Percentiles rank a stretch among this genome's conserved stretches.
These are phyloP conservation scores for Conus ventricosus DNA, from an alignment of 1,140 invertebrate species.

Conservation along the genomic window DNA sequence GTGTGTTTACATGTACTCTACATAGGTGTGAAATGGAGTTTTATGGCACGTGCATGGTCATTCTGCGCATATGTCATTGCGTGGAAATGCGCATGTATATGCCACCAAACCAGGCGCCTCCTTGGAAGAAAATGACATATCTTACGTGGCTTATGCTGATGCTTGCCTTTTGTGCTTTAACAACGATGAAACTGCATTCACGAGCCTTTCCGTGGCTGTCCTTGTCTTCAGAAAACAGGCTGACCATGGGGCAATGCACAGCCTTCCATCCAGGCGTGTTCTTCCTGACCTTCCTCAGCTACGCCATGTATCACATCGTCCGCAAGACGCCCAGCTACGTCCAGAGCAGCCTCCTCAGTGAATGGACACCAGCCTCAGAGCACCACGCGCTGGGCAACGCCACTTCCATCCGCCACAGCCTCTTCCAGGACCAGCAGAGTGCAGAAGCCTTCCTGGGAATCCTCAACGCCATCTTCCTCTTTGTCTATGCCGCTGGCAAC, in stretches of 20 bases:
- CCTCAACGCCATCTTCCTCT: slow-evolving; percentile 77
- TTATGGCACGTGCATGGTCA: no score
- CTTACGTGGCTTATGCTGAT: no score
- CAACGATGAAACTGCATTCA: no score
- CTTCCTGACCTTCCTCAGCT: slow-evolving; percentile 11
- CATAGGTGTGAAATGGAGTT: no score
- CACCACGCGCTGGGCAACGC: background rate
- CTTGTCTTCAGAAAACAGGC: background rate
- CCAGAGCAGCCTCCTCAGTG: background rate
- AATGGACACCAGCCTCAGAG: slow-evolving; percentile 3
- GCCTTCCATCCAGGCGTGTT: slow-evolving; percentile 9
- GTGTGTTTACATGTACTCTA: no score
- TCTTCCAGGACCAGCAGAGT: slow-evolving; percentile 70
- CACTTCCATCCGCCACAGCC: slow-evolving; percentile 15
- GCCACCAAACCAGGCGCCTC: no score
- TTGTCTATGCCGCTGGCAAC: slow-evolving; percentile 74
- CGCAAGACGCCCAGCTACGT: slow-evolving; percentile 20
- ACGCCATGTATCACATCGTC: slow-evolving; percentile 20
- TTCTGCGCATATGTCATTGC: no score
- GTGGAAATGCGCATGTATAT: no score
- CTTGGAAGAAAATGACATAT: no score
- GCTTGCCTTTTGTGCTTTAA: no score
- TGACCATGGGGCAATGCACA: slow-evolving; percentile 12
- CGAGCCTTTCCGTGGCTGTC: background rate
- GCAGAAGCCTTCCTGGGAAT: slow-evolving; percentile 75